phyloP scores from a whole-genome alignment of 2,113 vertebrate species.

The Pseudolaguvia tuberculata region DNA sequence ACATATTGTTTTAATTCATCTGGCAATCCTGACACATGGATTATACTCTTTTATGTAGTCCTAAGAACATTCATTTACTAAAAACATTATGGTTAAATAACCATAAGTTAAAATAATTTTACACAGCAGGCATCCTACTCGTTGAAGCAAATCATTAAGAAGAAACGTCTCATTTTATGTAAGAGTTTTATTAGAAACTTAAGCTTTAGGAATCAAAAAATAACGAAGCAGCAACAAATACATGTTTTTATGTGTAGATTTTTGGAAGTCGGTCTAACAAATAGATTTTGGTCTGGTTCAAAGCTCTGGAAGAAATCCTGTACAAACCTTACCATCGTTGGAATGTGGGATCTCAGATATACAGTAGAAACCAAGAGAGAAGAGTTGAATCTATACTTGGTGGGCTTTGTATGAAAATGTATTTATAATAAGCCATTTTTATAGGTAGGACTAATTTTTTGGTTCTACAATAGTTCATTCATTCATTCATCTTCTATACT shows the following conservation, averaged over 20 bases:
- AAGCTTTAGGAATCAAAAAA: neutral
- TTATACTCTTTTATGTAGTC: neutral
- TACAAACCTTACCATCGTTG: no score
- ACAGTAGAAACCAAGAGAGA: neutral
- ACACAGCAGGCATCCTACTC: neutral
- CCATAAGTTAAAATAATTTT: neutral
- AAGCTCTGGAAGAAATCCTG: neutral
- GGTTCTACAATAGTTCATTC: neutral
- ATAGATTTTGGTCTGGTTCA: neutral
- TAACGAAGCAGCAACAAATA: neutral
- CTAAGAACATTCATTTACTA: neutral
- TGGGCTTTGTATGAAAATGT: neutral
- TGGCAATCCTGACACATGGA: neutral
- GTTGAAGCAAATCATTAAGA: neutral
- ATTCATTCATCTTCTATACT: no score
- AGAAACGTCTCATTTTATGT: no score
- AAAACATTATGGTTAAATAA: neutral
- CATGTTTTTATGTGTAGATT: neutral
- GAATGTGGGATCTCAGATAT: no score
- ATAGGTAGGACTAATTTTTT: neutral
- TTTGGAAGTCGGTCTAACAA: neutral
- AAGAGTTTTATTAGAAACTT: neutral
- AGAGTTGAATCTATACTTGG: neutral
- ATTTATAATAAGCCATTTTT: neutral
- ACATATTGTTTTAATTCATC: conserved; percentile 17